Conservation (phyloP, 2,113 vertebrate genomes). For the Corynorhinus townsendii region DNA sequence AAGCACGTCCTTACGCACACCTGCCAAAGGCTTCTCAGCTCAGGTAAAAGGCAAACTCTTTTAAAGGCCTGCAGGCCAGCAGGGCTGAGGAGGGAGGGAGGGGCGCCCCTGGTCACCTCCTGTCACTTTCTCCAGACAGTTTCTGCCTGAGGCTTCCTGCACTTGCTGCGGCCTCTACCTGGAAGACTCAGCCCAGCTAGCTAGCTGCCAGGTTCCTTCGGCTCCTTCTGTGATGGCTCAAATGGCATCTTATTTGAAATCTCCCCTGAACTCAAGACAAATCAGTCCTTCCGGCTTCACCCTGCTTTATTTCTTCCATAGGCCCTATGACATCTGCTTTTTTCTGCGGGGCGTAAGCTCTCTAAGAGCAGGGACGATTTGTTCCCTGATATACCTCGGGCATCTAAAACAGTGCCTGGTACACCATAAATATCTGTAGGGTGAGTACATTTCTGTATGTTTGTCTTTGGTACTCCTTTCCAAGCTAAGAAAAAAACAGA, state of each 20-base stretch:
- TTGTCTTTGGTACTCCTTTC: background rate
- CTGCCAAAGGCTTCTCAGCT: background rate
- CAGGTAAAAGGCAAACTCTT: background rate
- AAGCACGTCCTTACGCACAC: background rate
- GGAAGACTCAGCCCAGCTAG: background rate
- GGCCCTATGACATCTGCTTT: background rate
- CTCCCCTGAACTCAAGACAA: background rate
- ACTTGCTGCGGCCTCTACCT: background rate
- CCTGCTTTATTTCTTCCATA: background rate
- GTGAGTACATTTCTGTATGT: background rate
- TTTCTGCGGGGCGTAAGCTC: background rate
- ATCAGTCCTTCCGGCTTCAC: background rate
- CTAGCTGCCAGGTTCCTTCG: background rate
- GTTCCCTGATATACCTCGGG: background rate
- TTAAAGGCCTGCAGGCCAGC: no score
- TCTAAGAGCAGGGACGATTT: background rate
- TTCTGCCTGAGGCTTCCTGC: background rate
- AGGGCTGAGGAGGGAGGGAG: background rate
- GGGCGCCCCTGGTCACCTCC: background rate
- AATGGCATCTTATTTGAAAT: background rate
- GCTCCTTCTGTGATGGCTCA: background rate
- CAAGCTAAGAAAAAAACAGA: background rate
- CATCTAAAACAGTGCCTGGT: background rate
- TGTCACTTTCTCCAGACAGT: background rate
- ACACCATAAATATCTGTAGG: background rate